phyloP scores from a whole-genome alignment of 2,797 vertebrate species.

The Sebastes minor region DNA sequence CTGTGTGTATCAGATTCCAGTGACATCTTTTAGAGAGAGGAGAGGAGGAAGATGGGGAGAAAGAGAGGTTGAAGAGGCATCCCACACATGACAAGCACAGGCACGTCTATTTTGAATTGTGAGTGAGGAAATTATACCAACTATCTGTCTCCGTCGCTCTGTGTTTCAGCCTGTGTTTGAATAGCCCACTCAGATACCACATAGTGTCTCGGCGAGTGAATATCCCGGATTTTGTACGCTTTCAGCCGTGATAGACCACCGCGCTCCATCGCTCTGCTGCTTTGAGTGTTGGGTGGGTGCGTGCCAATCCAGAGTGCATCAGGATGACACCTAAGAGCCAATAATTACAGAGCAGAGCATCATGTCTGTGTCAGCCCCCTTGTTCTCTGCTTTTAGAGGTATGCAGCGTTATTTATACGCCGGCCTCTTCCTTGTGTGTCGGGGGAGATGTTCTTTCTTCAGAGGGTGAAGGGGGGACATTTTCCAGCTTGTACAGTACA shows the following conservation, averaged over 20 bases:
- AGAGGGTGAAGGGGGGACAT: not conserved
- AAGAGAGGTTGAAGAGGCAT: conserved; percentile 15
- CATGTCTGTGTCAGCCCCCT: conserved; percentile 44
- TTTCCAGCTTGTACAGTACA: conserved; percentile 6
- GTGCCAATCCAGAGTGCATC: conserved; percentile 50
- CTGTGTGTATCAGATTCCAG: not conserved
- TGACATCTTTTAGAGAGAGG: not conserved
- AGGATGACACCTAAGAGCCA: conserved; percentile 68
- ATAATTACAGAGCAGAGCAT: conserved; percentile 70
- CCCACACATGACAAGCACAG: conserved; percentile 39
- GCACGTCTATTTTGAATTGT: conserved; percentile 60
- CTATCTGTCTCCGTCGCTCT: conserved; percentile 10
- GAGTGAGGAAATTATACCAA: conserved; percentile 41
- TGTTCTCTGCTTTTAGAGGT: conserved; percentile 59
- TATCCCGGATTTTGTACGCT: conserved; percentile 43
- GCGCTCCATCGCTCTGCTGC: conserved; percentile 22
- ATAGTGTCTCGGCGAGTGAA: conserved; percentile 32
- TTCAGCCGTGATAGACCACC: conserved; percentile 39
- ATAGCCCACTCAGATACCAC: conserved; percentile 22
- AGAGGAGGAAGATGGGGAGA: not conserved
- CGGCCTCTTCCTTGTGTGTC: conserved; percentile 49
- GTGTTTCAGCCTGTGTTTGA: conserved; percentile 28
- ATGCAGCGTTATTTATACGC: conserved; percentile 23
- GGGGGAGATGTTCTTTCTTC: not conserved
- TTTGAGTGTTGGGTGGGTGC: conserved; percentile 39